Conservation (phyloP, 2,113 vertebrate species). For the Oryzias javanicus region DNA sequence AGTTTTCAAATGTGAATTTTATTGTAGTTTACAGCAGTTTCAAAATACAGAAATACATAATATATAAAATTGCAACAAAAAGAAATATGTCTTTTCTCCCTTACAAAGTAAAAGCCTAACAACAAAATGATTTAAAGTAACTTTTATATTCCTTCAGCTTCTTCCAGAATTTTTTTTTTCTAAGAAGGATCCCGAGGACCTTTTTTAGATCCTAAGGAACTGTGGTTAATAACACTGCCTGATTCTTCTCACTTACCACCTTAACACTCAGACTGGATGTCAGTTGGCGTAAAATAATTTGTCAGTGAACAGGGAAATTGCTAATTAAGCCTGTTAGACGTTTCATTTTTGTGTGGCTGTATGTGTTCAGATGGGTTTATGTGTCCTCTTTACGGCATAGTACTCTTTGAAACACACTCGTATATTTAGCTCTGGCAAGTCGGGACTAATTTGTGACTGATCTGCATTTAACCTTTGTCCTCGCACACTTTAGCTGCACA, state of each 20-base stretch:
- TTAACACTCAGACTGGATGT: constrained; percentile 1
- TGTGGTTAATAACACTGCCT: too few relatives aligned
- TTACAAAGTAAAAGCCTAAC: too few relatives aligned
- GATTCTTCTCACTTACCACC: not conserved
- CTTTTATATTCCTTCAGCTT: too few relatives aligned
- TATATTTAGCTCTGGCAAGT: constrained; percentile 32
- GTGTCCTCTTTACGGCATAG: constrained; percentile 29
- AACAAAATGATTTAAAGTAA: too few relatives aligned
- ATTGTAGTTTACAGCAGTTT: too few relatives aligned
- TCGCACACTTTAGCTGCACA: constrained; percentile 48
- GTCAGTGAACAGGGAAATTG: not conserved
- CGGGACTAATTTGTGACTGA: constrained; percentile 49
- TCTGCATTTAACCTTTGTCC: constrained; percentile 65
- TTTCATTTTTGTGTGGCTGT: constrained; percentile 2
- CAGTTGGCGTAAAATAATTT: not conserved
- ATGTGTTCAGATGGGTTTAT: constrained; percentile 1
- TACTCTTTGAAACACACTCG: constrained; percentile 16
- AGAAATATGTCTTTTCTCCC: too few relatives aligned
- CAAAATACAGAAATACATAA: too few relatives aligned
- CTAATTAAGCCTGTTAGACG: constrained; percentile 8
- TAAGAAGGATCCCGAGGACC: too few relatives aligned
- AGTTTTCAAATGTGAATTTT: too few relatives aligned
- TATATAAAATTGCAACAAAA: too few relatives aligned
- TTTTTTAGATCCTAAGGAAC: too few relatives aligned
- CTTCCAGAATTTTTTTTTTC: too few relatives aligned